Evolutionary conservation across 1,140 invertebrate genomes (phyloP).

Genomic region (Penaeus japonicus): DNA sequence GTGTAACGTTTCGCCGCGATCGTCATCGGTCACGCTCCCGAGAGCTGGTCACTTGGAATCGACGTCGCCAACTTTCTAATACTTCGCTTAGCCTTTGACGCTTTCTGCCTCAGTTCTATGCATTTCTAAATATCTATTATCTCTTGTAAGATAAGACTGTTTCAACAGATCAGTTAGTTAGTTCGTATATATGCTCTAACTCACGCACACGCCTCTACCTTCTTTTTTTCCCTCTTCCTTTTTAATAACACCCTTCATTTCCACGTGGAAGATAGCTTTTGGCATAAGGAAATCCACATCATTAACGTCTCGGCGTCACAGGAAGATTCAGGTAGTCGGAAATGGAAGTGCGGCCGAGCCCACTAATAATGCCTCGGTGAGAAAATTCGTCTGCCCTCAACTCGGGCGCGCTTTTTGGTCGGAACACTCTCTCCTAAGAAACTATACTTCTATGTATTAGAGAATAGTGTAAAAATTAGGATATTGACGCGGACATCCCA

Average conservation of each 20-base stretch:
- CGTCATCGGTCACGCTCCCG: too few relatives aligned
- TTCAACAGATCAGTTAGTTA: too few relatives aligned
- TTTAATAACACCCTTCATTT: not conserved
- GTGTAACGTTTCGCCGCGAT: not conserved
- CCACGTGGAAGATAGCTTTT: not conserved
- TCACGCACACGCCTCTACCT: too few relatives aligned
- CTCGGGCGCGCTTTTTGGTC: slow-evolving; percentile 15
- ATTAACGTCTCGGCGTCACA: not conserved
- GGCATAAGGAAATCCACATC: too few relatives aligned
- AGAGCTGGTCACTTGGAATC: too few relatives aligned
- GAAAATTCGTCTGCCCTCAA: slow-evolving; percentile 15
- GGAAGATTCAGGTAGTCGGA: not conserved
- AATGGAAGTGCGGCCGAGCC: slow-evolving; percentile 1
- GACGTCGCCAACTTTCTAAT: too few relatives aligned
- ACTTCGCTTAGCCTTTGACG: too few relatives aligned
- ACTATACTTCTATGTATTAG: not conserved
- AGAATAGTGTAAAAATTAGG: not conserved
- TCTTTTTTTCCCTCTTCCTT: not conserved
- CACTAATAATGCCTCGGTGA: not conserved
- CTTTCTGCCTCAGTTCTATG: too few relatives aligned
- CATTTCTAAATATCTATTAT: too few relatives aligned
- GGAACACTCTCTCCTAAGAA: not conserved
- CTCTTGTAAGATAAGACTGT: too few relatives aligned
- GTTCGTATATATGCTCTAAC: too few relatives aligned
- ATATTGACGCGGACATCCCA: not conserved